Evolutionary conservation across 1,140 invertebrate genomes (phyloP).

Genomic region (Andricus grossulariae): DNA sequence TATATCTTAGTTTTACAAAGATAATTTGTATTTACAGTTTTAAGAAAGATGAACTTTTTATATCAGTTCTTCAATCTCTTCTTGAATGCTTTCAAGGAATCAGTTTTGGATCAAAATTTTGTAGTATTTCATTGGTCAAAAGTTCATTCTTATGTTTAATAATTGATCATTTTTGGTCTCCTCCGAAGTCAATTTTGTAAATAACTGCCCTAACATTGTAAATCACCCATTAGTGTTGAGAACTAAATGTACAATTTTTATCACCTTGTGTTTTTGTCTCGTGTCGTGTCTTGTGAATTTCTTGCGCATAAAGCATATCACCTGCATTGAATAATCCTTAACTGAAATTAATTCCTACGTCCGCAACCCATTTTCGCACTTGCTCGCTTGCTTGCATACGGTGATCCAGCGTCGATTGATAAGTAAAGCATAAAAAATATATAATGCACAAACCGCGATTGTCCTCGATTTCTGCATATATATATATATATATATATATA

Average conservation of each 20-base stretch:
- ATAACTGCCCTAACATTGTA: conserved; percentile 47
- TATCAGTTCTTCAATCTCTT: no score
- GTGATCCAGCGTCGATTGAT: conserved; percentile 6
- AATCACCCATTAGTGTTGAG: conserved; percentile 44
- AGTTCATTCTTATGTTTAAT: background rate
- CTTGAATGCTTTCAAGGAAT: no score
- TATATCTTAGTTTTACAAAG: no score
- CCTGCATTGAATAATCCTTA: conserved; percentile 41
- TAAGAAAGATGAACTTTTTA: no score
- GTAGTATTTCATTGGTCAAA: conserved; percentile 2
- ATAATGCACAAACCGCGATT: background rate
- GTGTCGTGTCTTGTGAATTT: conserved; percentile 43
- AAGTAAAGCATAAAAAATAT: background rate
- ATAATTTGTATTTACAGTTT: no score
- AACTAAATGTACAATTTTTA: conserved; percentile 47
- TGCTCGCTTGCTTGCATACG: conserved; percentile 52
- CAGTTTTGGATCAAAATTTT: background rate
- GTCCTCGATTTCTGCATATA: background rate
- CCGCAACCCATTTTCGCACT: conserved; percentile 44
- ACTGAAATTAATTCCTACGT: conserved; percentile 33
- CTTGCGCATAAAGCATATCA: conserved; percentile 47
- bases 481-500: no score
- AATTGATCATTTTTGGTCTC: background rate
- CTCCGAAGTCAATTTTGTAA: conserved; percentile 40
- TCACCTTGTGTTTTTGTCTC: conserved; percentile 39